Base-by-base conservation (phyloP, 2,888 invertebrate genomes). In the Rhagophthalmus giganteus region DNA sequence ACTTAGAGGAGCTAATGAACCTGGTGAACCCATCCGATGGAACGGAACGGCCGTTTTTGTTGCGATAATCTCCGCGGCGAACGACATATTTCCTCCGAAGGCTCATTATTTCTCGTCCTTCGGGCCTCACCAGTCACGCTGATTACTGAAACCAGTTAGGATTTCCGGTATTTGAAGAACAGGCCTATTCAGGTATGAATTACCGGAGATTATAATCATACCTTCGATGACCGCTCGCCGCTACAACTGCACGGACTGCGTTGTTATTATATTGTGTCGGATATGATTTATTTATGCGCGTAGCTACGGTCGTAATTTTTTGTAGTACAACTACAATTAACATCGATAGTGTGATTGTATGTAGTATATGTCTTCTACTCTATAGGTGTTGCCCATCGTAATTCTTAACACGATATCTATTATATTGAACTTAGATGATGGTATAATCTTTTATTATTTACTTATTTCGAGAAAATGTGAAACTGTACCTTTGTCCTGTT, bases 81-180 rank as follows among this genome's bases (percentile, higher is more conserved):
- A 64, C 68, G 67, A 68, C 67, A 65, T 67, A 70, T 70, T 72
- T 72, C 71, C 72, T 71, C 64, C 61, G 64, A 64, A 69, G 64
- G 64, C 66, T 68, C 67, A 69, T 71, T 70, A 69, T 69, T 69
- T 68, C 65, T 67, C 68, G 69, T 71, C 71, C 71, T 72, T 72
- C 71, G 70, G 70, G 71, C 71, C 66, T 70, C 68, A 70, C 68
- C 70, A 71, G 71, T 68, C 72, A 71, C 71, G 70, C 66, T 72
- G 71, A 73, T 73, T 70, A 68, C 72, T 66, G 65, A 66, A 69
- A 71, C 70, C 69, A 70, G 70, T 72, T 72, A 69, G 61, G 66
- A 67, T 68, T 72, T 71, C 70, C 71, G 70, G 69, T 70, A 59
- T 57, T 39, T 39, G 41, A 57, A 53, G 46, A 52, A 40, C 32